phyloP scores from a whole-genome alignment of 2,888 invertebrate species.

The Pemphredon lugubris region DNA sequence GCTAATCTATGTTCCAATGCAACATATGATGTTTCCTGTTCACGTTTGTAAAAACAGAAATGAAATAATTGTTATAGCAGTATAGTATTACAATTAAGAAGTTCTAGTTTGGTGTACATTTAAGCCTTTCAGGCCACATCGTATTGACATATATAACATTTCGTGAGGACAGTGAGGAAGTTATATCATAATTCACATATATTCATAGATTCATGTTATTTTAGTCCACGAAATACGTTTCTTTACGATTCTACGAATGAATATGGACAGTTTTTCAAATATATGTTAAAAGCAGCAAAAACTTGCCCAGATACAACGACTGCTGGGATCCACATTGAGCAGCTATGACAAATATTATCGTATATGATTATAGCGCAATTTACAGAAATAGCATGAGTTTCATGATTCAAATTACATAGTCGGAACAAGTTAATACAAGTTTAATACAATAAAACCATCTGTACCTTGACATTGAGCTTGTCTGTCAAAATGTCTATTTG shows the following conservation, averaged over 20 bases:
- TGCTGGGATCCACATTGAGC: constrained; percentile 65
- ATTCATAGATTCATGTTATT: too few species aligned
- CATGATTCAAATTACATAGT: too few species aligned
- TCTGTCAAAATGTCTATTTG: constrained; percentile 80
- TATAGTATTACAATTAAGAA: neutral
- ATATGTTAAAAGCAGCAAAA: constrained; percentile 28
- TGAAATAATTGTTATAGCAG: too few species aligned
- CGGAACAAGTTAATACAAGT: neutral
- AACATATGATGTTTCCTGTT: constrained; percentile 72
- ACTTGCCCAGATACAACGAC: constrained; percentile 69
- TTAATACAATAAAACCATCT: neutral
- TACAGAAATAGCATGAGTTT: too few species aligned
- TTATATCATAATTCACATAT: too few species aligned
- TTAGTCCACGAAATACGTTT: too few species aligned
- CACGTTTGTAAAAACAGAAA: neutral
- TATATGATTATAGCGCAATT: neutral
- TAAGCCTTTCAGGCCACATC: too few species aligned
- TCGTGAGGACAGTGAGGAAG: too few species aligned
- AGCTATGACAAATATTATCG: constrained; percentile 62
- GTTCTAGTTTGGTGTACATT: too few species aligned
- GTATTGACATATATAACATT: too few species aligned
- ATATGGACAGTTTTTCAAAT: constrained; percentile 8
- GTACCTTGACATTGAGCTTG: constrained; percentile 78
- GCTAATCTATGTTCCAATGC: constrained; percentile 72
- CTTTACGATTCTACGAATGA: too few species aligned